phyloP scores from a whole-genome alignment of 2,113 vertebrate genomes.

The Gymnorhina tibicen region DNA sequence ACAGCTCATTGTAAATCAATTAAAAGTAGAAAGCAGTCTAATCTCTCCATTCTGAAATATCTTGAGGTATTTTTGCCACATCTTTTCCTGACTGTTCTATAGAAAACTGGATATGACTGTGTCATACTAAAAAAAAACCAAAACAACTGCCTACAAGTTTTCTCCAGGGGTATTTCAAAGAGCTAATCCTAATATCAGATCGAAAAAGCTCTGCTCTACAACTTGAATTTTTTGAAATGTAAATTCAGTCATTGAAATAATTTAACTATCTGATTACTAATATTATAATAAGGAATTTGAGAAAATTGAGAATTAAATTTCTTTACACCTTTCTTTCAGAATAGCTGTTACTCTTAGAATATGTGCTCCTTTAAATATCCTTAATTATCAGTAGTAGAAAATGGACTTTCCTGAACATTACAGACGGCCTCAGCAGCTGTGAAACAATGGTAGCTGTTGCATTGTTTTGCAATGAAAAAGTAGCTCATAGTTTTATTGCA shows the following conservation, averaged over 20 bases:
- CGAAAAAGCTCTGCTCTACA: neutral
- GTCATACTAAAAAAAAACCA: neutral
- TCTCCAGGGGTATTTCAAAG: conserved; percentile 14
- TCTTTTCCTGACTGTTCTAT: neutral
- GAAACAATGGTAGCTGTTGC: neutral
- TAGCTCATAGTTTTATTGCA: neutral
- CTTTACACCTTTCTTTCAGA: conserved; percentile 6
- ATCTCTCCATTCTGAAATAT: conserved; percentile 39
- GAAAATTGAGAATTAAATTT: conserved; percentile 31
- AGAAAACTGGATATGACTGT: neutral
- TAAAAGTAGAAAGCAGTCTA: conserved; percentile 20
- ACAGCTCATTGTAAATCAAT: conserved; percentile 34
- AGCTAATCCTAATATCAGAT: conserved; percentile 53
- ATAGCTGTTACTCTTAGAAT: neutral
- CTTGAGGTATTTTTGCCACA: conserved; percentile 34
- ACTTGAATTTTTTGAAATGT: conserved; percentile 53
- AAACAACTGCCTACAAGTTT: neutral
- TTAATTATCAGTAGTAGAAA: conserved; percentile 7
- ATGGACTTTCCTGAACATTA: neutral
- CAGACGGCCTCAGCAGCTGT: neutral
- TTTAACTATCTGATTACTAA: conserved; percentile 56
- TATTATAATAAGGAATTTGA: conserved; percentile 29
- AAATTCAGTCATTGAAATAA: conserved; percentile 54
- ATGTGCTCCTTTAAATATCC: conserved; percentile 2
- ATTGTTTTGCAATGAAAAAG: neutral